phyloP scores from a whole-genome alignment of 2,113 vertebrate species.

The Ranitomeya variabilis region DNA sequence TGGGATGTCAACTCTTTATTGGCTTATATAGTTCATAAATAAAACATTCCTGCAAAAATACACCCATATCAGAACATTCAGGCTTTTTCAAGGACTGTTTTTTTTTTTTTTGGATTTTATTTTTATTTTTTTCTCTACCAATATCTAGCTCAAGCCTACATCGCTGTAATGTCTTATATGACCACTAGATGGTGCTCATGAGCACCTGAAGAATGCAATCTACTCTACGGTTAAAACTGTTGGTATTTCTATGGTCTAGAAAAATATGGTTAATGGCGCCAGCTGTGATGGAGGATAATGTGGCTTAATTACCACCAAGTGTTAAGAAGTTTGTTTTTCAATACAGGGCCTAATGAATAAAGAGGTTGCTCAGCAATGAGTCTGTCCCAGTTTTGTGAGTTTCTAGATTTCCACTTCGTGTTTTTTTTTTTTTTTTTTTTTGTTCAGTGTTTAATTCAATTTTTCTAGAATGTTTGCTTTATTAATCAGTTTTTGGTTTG shows the following conservation, averaged over 20 bases:
- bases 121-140: background rate
- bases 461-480: background rate
- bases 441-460: too few species aligned
- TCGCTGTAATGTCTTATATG: background rate
- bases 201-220: background rate
- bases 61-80: background rate
- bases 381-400: background rate
- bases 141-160: background rate
- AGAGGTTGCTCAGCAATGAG: too few species aligned
- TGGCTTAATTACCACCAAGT: background rate
- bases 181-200: constrained; percentile 13
- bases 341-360: background rate
- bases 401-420: background rate
- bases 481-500: background rate
- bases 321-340: too few species aligned
- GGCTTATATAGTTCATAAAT: background rate
- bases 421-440: too few species aligned
- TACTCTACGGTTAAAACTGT: background rate
- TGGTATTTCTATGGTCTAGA: background rate
- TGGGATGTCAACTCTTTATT: background rate
- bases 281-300: background rate
- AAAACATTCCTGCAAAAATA: background rate
- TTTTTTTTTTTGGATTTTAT: too few species aligned
- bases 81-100: background rate
- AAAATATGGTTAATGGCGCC: background rate